These are phyloP conservation scores for Cryptoblepharus egeriae DNA, from an alignment of 2,797 vertebrate species.

Conservation along the genomic window DNA sequence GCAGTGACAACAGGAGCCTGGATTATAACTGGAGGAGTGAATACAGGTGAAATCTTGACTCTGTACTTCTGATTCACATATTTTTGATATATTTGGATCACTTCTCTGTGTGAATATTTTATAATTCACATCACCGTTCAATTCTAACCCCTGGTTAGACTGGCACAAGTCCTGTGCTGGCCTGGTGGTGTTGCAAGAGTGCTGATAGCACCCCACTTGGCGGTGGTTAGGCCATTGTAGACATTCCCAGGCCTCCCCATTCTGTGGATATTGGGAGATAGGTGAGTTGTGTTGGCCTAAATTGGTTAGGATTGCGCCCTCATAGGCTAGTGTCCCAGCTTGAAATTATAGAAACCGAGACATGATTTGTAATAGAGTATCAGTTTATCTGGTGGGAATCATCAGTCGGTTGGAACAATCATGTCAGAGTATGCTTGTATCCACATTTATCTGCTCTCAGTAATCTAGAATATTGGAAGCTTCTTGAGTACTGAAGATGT, in stretches of 20 bases:
- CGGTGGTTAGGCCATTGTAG: no score
- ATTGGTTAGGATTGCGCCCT: no score
- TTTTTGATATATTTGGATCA: neutral
- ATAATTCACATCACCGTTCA: no score
- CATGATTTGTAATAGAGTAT: neutral
- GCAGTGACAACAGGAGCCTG: constrained; percentile 98
- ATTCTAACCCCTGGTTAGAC: no score
- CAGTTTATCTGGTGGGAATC: neutral
- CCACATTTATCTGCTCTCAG: neutral
- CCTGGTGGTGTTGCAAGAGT: no score
- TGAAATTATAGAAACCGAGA: neutral
- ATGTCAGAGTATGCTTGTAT: neutral
- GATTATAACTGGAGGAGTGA: constrained; percentile 98
- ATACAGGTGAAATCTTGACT: constrained; percentile 84
- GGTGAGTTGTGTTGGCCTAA: no score
- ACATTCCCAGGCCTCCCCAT: no score
- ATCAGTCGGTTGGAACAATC: neutral
- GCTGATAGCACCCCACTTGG: no score
- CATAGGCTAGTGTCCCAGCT: neutral
- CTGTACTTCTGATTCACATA: neutral
- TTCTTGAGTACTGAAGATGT: neutral
- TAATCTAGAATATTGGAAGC: neutral
- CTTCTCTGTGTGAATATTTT: neutral
- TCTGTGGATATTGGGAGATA: no score
- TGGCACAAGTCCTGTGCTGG: no score